Conservation (phyloP, 2,113 vertebrate species). For the Anoplopoma fimbria region DNA sequence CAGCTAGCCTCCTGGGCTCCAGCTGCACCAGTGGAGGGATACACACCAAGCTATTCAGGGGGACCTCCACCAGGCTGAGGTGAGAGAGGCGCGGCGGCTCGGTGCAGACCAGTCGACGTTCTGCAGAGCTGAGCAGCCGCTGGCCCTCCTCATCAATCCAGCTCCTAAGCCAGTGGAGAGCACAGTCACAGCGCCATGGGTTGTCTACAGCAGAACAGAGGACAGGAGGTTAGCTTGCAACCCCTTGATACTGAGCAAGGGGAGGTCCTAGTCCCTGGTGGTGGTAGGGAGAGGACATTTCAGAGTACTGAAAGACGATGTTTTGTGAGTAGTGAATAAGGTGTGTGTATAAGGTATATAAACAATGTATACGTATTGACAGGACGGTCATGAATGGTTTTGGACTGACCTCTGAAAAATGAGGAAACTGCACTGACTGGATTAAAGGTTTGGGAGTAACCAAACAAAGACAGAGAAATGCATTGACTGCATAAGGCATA, state of each 20-base stretch:
- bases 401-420: not conserved
- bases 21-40: conserved; percentile 90
- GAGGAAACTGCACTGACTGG: not conserved
- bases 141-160: conserved; percentile 91
- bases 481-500: not conserved
- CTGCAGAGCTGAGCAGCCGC: conserved; percentile 87
- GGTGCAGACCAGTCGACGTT: conserved; percentile 85
- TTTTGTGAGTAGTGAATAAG: not conserved
- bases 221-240: not conserved
- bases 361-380: not conserved
- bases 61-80: conserved; percentile 87
- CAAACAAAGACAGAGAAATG: not conserved
- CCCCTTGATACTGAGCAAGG: not conserved
- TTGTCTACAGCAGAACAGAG: conserved; percentile 82
- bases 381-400: not conserved
- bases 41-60: conserved; percentile 90
- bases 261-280: not conserved
- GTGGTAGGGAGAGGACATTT: not conserved
- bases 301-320: not conserved
- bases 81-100: conserved; percentile 90
- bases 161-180: conserved; percentile 89
- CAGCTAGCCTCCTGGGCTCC: conserved; percentile 86
- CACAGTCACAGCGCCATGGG: conserved; percentile 93
- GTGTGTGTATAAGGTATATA: not conserved
- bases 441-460: not conserved